These are phyloP conservation scores for Edolisoma coerulescens DNA, from an alignment of 2,113 vertebrate species.

Conservation along the genomic window DNA sequence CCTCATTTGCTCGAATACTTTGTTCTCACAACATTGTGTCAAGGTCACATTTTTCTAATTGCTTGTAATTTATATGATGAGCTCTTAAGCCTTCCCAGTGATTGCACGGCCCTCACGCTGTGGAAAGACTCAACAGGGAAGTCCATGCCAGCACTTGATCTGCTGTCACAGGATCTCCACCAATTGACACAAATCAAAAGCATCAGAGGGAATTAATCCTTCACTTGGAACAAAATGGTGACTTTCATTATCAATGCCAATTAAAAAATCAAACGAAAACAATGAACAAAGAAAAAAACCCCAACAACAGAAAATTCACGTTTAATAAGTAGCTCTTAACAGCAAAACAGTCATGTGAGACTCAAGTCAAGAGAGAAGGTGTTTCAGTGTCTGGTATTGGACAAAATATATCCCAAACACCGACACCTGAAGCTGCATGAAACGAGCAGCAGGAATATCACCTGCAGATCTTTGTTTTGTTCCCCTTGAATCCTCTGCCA, in stretches of 20 bases:
- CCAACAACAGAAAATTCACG: background rate
- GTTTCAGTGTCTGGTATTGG: background rate
- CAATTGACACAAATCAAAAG: background rate
- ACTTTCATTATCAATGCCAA: background rate
- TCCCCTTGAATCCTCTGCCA: background rate
- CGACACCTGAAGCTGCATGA: background rate
- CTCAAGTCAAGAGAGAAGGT: background rate
- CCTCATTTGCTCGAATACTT: background rate
- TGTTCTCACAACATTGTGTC: background rate
- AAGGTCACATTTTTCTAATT: constrained; percentile 14
- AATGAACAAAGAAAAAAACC: background rate
- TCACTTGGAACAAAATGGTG: background rate
- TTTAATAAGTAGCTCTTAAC: background rate
- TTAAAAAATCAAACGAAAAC: background rate
- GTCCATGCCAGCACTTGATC: background rate
- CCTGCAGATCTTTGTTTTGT: background rate
- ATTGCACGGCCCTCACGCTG: background rate
- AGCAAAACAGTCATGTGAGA: background rate
- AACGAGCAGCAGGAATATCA: background rate
- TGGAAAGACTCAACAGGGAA: background rate
- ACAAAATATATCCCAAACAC: background rate
- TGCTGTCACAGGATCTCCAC: background rate
- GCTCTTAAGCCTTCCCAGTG: background rate
- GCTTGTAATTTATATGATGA: background rate
- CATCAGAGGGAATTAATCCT: background rate